Evolutionary conservation across 2,888 invertebrate genomes (phyloP).

Genomic region (Thysanoteuthis rhombus): DNA sequence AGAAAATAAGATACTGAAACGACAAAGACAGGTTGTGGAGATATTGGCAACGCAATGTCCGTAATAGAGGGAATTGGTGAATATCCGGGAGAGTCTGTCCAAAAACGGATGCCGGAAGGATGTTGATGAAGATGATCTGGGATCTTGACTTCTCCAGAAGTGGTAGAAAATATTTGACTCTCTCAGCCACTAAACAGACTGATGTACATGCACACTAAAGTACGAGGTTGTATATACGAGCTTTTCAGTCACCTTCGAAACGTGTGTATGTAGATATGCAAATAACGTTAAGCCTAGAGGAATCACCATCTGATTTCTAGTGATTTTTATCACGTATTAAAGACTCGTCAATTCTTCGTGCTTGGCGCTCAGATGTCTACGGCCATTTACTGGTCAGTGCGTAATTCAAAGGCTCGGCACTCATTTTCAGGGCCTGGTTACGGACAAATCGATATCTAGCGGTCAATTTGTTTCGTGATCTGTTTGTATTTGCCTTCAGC

Average conservation of each 20-base stretch:
- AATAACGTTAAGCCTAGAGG: neutral
- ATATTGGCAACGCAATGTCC: too few relatives aligned
- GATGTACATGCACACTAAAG: too few relatives aligned
- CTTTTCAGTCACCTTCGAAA: neutral
- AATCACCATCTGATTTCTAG: neutral
- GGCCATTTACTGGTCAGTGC: neutral
- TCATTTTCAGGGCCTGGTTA: neutral
- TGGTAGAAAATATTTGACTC: too few relatives aligned
- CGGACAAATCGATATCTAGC: neutral
- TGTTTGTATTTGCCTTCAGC: neutral
- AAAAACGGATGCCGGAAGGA: too few relatives aligned
- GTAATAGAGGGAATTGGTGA: too few relatives aligned
- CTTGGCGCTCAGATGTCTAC: neutral
- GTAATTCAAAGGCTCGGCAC: neutral
- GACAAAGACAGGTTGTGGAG: too few relatives aligned
- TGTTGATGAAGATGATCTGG: too few relatives aligned
- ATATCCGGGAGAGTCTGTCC: too few relatives aligned
- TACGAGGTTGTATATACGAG: too few relatives aligned
- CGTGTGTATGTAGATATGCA: neutral
- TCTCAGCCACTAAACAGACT: too few relatives aligned
- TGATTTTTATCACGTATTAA: neutral
- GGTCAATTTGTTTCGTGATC: constrained; percentile 12
- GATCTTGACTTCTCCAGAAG: too few relatives aligned
- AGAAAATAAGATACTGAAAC: too few relatives aligned
- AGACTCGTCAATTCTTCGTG: neutral